Percentiles rank a stretch among this genome's conserved stretches.
phyloP scores from a whole-genome alignment of 2,888 invertebrate species.

The Teleogryllus oceanicus region DNA sequence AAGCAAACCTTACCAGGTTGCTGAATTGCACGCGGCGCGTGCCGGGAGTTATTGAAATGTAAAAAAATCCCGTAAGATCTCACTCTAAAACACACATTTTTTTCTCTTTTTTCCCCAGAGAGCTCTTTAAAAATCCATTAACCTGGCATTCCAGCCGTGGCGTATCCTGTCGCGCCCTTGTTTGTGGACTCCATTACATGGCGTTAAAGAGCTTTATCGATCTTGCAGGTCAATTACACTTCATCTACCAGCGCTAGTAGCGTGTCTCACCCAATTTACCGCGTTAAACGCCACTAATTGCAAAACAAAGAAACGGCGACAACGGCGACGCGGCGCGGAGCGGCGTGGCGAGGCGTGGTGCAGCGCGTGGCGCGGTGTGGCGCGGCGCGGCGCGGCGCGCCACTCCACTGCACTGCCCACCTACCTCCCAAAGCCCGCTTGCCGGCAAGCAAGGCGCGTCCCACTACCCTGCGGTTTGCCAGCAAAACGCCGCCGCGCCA shows the following conservation, averaged over 20 bases:
- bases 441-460: too few species aligned
- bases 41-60: slow-evolving; percentile 2
- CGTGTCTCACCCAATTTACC: slow-evolving; percentile 18
- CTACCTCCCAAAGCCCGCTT: too few species aligned
- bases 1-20: too few species aligned
- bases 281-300: slow-evolving; percentile 18
- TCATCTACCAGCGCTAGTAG: slow-evolving; percentile 11
- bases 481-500: too few species aligned
- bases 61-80: not conserved
- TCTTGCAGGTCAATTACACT: slow-evolving; percentile 18
- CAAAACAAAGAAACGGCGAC: slow-evolving; percentile 18
- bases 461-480: too few species aligned
- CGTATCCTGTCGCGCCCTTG: slow-evolving; percentile 3
- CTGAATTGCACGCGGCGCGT: not conserved
- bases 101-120: not conserved
- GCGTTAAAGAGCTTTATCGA: slow-evolving; percentile 18
- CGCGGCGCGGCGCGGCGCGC: not conserved
- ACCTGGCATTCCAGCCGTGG: slow-evolving; percentile 18
- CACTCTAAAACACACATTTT: not conserved
- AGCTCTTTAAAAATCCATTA: slow-evolving; percentile 18
- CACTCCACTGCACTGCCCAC: too few species aligned
- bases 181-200: slow-evolving; percentile 2
- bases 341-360: not conserved
- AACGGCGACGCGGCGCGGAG: not conserved
- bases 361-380: not conserved